phyloP scores from a whole-genome alignment of 2,797 vertebrate species.

The Falco concolor region DNA sequence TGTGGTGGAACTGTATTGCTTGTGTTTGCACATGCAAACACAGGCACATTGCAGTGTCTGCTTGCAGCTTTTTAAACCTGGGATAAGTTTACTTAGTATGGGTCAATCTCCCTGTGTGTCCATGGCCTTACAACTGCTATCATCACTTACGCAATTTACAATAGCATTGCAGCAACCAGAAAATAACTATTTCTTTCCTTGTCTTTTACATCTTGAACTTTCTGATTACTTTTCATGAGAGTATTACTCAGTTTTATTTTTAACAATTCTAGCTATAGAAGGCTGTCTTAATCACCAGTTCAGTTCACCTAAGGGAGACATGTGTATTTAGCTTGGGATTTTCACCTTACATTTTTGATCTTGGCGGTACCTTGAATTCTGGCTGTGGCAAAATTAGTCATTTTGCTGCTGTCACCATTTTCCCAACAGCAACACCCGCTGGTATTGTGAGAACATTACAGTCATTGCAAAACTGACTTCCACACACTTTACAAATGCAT shows the following conservation, averaged over 20 bases:
- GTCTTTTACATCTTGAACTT: background rate
- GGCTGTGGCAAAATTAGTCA: background rate
- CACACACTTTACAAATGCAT: rapidly evolving
- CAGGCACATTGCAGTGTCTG: background rate
- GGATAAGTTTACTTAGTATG: background rate
- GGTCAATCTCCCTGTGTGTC: background rate
- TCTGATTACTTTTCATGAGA: background rate
- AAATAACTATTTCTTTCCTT: background rate
- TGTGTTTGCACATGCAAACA: background rate
- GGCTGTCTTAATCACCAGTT: background rate
- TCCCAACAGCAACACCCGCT: background rate
- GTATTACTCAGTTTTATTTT: background rate
- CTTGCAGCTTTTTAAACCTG: background rate
- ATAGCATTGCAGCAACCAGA: background rate
- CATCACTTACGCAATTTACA: background rate
- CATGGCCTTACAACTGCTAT: background rate
- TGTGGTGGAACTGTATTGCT: background rate
- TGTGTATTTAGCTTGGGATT: background rate
- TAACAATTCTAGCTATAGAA: background rate
- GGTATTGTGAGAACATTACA: background rate
- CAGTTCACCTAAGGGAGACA: background rate
- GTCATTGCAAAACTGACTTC: background rate
- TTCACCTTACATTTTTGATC: background rate
- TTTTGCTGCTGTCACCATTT: background rate
- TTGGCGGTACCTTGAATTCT: background rate